Evolutionary conservation across 2,113 vertebrate genomes (phyloP), one percentile per base, ranked within the genome.

Genomic region (Spermophilus dauricus): DNA sequence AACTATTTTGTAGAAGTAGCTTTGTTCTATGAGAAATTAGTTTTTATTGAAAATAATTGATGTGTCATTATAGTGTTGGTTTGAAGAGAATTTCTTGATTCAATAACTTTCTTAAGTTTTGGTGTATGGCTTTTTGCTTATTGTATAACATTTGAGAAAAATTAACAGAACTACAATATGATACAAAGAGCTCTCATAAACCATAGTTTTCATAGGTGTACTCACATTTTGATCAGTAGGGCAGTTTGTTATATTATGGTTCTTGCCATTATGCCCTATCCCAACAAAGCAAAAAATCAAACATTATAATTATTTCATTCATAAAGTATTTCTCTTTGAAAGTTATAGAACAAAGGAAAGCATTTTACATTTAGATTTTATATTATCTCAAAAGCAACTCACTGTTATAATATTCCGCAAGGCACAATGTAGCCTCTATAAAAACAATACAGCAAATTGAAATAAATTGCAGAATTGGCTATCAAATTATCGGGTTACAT

Each of bases 281-380:
- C 42, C 26, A 78, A 81, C n/a, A 85, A 96, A 98, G 84, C 16
- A 86, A 95, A 92, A 96, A 78, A 76, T 97, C 90, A 92, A 84
- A 98, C 72, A 78, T 39, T n/a, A 87, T 53, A n/a, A 75, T 53
- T 61, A 22, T 51, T 76, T 96, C 91, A 97, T 63, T 63, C 24
- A 95, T 91, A 97, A 86, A 65, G 93, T 1, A 10, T 95, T 97
- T 98, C 84, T 92, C 69, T 96, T 96, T 92, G 61, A 84, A 95
- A 98, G 86, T 94, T 98, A 96, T 97, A 91, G 75, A 97, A 58
- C 92, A 97, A 96, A 90, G 85, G 61, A 77, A 73, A 73, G 11
- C 97, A 65, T 95, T 98, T 98, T 89, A 48, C 63, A 94, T 98
- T 98, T 98, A 86, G 94, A 97, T 98, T 98, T 98, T 98, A 95